Base-by-base conservation (phyloP, 2,113 vertebrate species). In the Pseudolaguvia tuberculata region DNA sequence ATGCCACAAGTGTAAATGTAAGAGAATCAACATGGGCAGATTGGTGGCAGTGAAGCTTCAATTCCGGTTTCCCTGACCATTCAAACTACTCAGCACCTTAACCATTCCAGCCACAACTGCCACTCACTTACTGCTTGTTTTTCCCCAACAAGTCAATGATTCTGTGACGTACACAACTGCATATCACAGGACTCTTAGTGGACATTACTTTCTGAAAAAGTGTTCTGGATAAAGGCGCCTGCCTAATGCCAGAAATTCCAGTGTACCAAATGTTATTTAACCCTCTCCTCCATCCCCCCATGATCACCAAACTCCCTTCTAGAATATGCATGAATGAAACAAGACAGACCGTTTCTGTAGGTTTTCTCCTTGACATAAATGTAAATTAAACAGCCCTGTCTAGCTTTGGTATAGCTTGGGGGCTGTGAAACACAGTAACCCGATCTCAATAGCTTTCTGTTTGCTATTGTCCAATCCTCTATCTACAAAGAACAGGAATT, bases 401-500 rank as follows among this genome's bases (percentile, higher is more conserved):
- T n/a, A 71, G 59, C 56, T 65, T 35, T 42, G 53, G 48, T 78
- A 57, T 65, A 68, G 62, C 61, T 79, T 9, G 5, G 53, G 53
- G 77, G 75, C 66, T 78, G 31, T 57, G 68, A 27, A 67, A 65
- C 79, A 69, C 25, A 78, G 77, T 73, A 82, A 75, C 73, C 59
- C 50, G 71, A 79, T 79, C 81, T 80, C 73, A 81, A 83, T 78
- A 75, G 65, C 75, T 76, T 79, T 76, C 78, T 75, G 79, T 79
- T 79, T 76, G 77, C 75, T 75, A 80, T 65, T 31, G 27, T 72
- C 77, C 79, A 82, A 27, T 52, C 48, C 35, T 77, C 75, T 53
- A 76, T 71, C 31, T 31, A 62, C 31, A 58, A 47, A 42, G 39
- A 42, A 6, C 9, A 1, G 39, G 39, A 35, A 42, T 42, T 42